Evolutionary conservation across 23 tunicate species (phyloP).

Genomic region (Diplosoma virens): DNA sequence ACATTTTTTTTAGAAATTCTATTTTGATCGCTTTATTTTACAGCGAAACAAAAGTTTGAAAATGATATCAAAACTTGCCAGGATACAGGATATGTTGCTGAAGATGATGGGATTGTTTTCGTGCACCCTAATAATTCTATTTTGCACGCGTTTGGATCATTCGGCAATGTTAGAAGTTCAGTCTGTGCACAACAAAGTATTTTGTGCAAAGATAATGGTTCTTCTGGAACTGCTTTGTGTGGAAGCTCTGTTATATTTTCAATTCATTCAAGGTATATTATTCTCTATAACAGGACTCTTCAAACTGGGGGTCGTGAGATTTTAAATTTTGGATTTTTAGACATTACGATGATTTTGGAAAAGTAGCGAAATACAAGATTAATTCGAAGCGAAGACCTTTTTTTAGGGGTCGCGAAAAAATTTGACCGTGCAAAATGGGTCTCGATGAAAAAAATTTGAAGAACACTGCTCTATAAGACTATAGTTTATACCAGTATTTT

Average conservation of each 20-base stretch:
- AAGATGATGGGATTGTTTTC: conserved; percentile 60
- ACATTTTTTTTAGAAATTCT: background rate
- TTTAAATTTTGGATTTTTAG: no score
- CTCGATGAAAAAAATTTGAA: no score
- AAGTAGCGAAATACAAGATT: no score
- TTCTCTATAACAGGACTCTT: no score
- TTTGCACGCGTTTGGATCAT: background rate
- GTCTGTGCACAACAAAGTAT: conserved; percentile 56
- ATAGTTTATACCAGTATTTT: no score
- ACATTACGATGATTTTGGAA: no score
- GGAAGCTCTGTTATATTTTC: conserved; percentile 38
- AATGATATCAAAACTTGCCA: conserved; percentile 8
- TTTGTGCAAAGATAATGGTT: conserved; percentile 31
- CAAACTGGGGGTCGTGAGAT: no score
- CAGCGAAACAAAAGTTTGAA: conserved; percentile 63
- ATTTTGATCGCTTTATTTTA: background rate
- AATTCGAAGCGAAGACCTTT: no score
- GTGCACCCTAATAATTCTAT: conserved; percentile 41
- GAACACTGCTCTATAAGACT: no score
- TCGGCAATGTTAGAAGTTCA: conserved; percentile 50
- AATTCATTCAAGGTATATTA: conserved; percentile 52
- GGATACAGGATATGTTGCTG: conserved; percentile 28
- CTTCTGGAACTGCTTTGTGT: conserved; percentile 33
- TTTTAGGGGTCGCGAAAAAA: no score
- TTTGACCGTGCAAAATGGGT: no score